Percentiles rank a stretch among this genome's conserved stretches.
These are phyloP conservation scores for Sarcophaga carnaria DNA, from an alignment of 2,888 invertebrate species.

Conservation along the genomic window DNA sequence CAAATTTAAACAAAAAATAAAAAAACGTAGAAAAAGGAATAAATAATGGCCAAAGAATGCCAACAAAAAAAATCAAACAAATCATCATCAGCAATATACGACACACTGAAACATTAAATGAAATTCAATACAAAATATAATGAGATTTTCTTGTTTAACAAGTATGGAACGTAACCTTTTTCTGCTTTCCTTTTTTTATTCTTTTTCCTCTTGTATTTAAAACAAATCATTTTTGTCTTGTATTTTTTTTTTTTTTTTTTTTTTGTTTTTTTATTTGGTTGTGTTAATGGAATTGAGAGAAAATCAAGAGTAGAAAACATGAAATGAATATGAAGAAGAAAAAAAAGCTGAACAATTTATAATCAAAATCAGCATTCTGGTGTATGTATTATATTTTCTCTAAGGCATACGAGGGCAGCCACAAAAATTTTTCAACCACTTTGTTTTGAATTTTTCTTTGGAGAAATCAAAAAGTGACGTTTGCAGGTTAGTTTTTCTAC, in stretches of 20 bases:
- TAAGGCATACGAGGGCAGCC: no score
- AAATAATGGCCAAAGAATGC: slow-evolving; percentile 17
- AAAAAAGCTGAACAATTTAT: not conserved
- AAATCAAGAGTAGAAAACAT: not conserved
- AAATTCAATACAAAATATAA: slow-evolving; percentile 34
- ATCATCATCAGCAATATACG: not conserved
- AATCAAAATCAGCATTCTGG: no score
- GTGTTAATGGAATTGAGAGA: slow-evolving; percentile 12
- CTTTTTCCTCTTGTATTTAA: slow-evolving; percentile 26
- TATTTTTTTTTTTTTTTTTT: not conserved
- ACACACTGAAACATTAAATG: not conserved
- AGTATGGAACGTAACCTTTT: slow-evolving; percentile 16
- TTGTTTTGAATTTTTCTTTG: no score
- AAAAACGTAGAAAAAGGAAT: not conserved
- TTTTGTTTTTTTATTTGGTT: not conserved
- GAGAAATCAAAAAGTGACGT: no score
- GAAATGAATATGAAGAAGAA: not conserved
- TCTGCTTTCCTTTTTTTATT: not conserved
- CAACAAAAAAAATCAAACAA: slow-evolving; percentile 1
- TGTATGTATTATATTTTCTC: no score
- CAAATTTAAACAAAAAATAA: not conserved
- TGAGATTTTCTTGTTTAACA: slow-evolving; percentile 32
- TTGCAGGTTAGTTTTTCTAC: no score
- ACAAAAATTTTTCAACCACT: no score
- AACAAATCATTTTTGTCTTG: slow-evolving; percentile 45